Base-by-base conservation (phyloP, 2,888 invertebrate species). In the Julus scandinavius region DNA sequence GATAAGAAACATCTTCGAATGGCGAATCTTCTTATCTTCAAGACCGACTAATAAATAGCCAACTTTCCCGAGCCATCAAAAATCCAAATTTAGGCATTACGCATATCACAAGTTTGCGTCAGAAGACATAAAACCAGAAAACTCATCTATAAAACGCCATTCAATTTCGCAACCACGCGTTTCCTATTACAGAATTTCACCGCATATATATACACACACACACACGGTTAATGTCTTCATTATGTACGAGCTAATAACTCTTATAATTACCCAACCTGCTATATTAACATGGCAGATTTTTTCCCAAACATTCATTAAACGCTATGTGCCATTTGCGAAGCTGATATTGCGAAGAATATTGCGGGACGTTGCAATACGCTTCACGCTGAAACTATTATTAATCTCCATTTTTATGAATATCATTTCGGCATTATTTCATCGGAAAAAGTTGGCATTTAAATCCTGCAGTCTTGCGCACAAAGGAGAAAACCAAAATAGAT, bases 391-490 rank as follows among this genome's bases (percentile, higher is more conserved):
- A 72, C 72, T 72, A 72, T 29, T 29, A 29, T 72, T 72, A 72
- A 72, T 72, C 72, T 72, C 72, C 72, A 72, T 72, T 72, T 49
- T 72, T 72, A 72, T 72, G 72, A 72, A 72, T 72, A 72, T 72
- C 72, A 72, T 72, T 72, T 72, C 72, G 72, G 29, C 72, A 72
- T 72, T 72, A 72, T 29, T 72, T 29, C 72, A 72, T 72, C 72
- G 29, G 7, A 4, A 72, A 72, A 72, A 15, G 7, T 72, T 72
- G 72, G n/a, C 72, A 29, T 20, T 72, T 72, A 29, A 72, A 72
- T 29, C n/a, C 17, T 3, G 58, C 54, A 17, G 54, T 0, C 15
- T 20, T 5, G 20, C 72, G n/a, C 20, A 72, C 72, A 29, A 72
- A 29, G 72, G 72, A 72, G 29, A 0, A 9, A 11, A 9, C 9